Conservation (phyloP, 1,140 invertebrate genomes). For the Batillaria attramentaria region DNA sequence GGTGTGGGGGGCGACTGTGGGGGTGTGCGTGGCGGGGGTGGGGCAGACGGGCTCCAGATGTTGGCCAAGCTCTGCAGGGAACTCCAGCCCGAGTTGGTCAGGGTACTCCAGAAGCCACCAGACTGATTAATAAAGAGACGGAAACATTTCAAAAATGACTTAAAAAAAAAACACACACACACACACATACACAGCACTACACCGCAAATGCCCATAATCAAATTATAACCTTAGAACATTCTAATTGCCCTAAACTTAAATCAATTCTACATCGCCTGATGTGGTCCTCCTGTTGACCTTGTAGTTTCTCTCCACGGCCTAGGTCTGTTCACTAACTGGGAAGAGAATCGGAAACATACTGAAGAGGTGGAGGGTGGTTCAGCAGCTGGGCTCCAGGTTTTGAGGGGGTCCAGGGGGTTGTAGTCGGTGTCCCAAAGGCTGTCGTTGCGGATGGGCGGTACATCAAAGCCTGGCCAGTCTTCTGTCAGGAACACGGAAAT, state of each 20-base stretch:
- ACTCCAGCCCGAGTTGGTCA: constrained; percentile 65
- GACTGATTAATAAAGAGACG: constrained; percentile 35
- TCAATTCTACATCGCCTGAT: too few species aligned
- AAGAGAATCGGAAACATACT: too few species aligned
- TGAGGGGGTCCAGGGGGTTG: constrained; percentile 53
- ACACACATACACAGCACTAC: too few species aligned
- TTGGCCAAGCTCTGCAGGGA: constrained; percentile 59
- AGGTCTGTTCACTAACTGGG: too few species aligned
- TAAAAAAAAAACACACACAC: background rate
- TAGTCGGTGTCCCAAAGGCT: constrained; percentile 66
- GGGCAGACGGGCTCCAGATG: constrained; percentile 46
- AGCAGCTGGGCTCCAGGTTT: constrained; percentile 50
- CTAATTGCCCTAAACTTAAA: too few species aligned
- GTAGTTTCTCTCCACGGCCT: too few species aligned
- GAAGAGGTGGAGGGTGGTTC: constrained; percentile 14
- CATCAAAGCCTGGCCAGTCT: constrained; percentile 69
- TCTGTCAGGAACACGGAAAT: constrained; percentile 28
- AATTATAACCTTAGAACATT: too few species aligned
- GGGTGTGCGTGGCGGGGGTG: constrained; percentile 12
- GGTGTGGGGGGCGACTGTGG: background rate
- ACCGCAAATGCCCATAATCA: too few species aligned
- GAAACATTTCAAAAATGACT: background rate
- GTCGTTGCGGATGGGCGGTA: constrained; percentile 58
- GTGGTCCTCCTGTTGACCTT: too few species aligned
- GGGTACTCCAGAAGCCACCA: constrained; percentile 60